phyloP scores from a whole-genome alignment of 2,113 vertebrate species.

The Gnathonemus echidnorhynchus region DNA sequence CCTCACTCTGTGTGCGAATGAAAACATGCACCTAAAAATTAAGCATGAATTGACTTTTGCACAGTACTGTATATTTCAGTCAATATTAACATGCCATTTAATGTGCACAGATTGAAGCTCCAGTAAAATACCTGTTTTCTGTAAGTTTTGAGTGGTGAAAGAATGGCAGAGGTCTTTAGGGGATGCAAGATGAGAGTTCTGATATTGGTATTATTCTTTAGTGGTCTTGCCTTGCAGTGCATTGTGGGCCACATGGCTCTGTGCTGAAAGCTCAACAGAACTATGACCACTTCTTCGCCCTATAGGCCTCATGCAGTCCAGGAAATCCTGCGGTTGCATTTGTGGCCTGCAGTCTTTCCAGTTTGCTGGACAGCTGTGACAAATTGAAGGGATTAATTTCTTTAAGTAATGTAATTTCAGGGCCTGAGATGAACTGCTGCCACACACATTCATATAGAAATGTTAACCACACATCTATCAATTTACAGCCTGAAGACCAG shows the following conservation, averaged over 20 bases:
- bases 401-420: not conserved
- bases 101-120: not conserved
- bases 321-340: not conserved
- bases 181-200: not conserved
- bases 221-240: not conserved
- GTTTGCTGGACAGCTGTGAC: not conserved
- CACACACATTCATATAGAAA: not conserved
- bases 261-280: not conserved
- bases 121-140: not conserved
- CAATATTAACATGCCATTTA: not conserved
- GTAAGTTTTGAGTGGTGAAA: not conserved
- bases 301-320: not conserved
- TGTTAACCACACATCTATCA: not conserved
- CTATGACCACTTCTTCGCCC: not conserved
- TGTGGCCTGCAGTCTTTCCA: not conserved
- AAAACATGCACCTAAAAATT: not conserved
- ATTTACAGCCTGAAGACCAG: not conserved
- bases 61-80: not conserved
- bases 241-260: not conserved
- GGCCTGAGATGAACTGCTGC: not conserved
- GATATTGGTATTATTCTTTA: not conserved
- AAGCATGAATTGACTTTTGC: not conserved
- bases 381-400: not conserved
- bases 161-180: not conserved
- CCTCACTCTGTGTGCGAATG: too few relatives aligned